Conservation (phyloP, 1,140 invertebrate species). For the Agrilus planipennis region DNA sequence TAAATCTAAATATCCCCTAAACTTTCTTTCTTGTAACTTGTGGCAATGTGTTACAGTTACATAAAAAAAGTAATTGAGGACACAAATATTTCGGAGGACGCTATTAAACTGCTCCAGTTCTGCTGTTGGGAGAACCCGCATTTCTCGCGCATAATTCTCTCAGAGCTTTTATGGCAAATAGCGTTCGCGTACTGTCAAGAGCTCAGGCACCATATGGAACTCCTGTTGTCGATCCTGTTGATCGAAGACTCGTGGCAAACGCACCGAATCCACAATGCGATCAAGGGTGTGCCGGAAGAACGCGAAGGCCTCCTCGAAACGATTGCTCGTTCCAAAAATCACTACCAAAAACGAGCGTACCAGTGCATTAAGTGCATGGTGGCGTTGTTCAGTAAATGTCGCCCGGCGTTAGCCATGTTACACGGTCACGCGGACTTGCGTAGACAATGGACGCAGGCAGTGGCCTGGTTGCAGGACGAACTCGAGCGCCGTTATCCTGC, state of each 20-base stretch:
- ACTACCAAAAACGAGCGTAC: slow-evolving; percentile 94
- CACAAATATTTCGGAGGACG: slow-evolving; percentile 81
- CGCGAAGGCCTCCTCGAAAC: slow-evolving; percentile 88
- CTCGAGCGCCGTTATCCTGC: slow-evolving; percentile 47
- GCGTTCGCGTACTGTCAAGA: slow-evolving; percentile 93
- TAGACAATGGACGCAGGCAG: slow-evolving; percentile 75
- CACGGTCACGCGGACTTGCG: slow-evolving; percentile 64
- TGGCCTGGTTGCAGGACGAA: slow-evolving; percentile 92
- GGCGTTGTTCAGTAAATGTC: slow-evolving; percentile 75
- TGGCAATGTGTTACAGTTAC: slow-evolving; percentile 46
- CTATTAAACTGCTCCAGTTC: slow-evolving; percentile 78
- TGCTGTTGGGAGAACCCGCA: slow-evolving; percentile 94
- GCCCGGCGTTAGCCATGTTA: slow-evolving; percentile 59
- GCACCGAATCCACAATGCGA: slow-evolving; percentile 81
- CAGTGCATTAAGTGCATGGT: slow-evolving; percentile 95
- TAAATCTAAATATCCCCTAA: not conserved
- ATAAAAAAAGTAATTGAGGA: slow-evolving; percentile 95
- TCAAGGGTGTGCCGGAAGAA: slow-evolving; percentile 70
- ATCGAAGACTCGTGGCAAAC: slow-evolving; percentile 95
- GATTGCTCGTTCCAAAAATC: slow-evolving; percentile 80
- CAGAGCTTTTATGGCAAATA: slow-evolving; percentile 87
- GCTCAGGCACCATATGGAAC: slow-evolving; percentile 80
- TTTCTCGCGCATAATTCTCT: slow-evolving; percentile 77
- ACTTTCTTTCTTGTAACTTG: not conserved
- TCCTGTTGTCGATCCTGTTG: slow-evolving; percentile 73